phyloP scores from a whole-genome alignment of 2,113 vertebrate genomes.

The Heterotis niloticus region DNA sequence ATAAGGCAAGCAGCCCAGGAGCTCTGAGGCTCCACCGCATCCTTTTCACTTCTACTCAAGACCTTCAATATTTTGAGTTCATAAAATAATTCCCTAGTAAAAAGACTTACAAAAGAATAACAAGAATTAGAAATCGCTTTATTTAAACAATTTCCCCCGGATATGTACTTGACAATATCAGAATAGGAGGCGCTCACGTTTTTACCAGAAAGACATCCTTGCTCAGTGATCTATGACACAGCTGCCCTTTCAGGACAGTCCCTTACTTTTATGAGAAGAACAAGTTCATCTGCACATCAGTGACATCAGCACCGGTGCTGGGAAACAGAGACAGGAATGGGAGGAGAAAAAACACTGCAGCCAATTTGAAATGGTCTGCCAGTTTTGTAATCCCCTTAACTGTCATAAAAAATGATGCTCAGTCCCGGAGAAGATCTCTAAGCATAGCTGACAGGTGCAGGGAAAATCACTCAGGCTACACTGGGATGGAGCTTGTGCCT shows the following conservation, averaged over 20 bases:
- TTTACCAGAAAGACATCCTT: not conserved
- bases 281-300: not conserved
- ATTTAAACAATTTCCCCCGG: no score
- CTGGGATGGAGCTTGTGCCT: constrained; percentile 37
- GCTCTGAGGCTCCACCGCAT: no score
- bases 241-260: no score
- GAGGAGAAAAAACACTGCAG: not conserved
- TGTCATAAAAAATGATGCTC: constrained; percentile 39
- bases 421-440: constrained; percentile 39
- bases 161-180: not conserved
- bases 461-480: constrained; percentile 49
- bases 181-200: not conserved
- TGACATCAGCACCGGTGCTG: not conserved
- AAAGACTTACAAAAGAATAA: no score
- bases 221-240: not conserved
- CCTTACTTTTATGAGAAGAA: not conserved
- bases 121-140: no score
- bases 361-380: constrained; percentile 38
- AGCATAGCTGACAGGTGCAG: constrained; percentile 49
- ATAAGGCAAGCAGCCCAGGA: no score
- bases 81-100: no score
- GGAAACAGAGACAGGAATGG: not conserved
- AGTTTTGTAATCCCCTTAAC: constrained; percentile 35
- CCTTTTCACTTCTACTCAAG: no score
- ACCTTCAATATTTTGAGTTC: no score